Conservation (phyloP, 2,888 invertebrate genomes). For the Ophonus ardosiacus region DNA sequence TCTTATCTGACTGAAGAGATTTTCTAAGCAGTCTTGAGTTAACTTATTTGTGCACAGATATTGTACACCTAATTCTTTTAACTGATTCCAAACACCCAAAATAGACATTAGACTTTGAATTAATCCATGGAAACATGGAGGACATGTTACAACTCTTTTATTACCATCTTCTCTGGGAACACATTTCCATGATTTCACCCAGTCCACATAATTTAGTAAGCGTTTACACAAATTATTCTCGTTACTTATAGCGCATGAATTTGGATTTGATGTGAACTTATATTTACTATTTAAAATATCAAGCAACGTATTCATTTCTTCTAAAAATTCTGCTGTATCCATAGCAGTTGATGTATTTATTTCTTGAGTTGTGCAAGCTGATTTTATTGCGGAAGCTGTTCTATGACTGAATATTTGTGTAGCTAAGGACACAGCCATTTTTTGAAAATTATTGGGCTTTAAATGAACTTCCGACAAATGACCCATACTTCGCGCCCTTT, state of each 20-base stretch:
- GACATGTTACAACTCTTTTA: constrained; percentile 1
- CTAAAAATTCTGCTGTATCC: background rate
- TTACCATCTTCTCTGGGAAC: background rate
- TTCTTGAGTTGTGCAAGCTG: too few species aligned
- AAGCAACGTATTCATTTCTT: constrained; percentile 8
- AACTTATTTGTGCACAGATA: constrained; percentile 23
- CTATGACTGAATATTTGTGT: background rate
- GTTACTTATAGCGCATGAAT: background rate
- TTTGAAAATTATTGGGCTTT: background rate
- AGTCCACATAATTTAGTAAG: background rate
- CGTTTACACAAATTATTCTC: constrained; percentile 4
- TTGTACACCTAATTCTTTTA: background rate
- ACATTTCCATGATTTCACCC: background rate
- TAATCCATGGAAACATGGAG: constrained; percentile 15
- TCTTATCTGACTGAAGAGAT: too few species aligned
- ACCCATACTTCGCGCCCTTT: background rate
- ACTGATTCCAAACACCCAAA: background rate
- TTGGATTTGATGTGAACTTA: background rate
- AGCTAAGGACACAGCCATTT: background rate
- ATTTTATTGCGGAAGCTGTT: too few species aligned
- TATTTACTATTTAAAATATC: constrained; percentile 27
- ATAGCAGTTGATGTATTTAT: background rate
- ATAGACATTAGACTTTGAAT: background rate
- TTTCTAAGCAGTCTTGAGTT: too few species aligned
- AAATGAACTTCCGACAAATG: background rate